Percentiles rank a stretch among this genome's conserved stretches.
Evolutionary conservation across 30 jellyfish, hydroid and myxozoan genomes (phyloP).

Genomic region (Phacellophora camtschatica): DNA sequence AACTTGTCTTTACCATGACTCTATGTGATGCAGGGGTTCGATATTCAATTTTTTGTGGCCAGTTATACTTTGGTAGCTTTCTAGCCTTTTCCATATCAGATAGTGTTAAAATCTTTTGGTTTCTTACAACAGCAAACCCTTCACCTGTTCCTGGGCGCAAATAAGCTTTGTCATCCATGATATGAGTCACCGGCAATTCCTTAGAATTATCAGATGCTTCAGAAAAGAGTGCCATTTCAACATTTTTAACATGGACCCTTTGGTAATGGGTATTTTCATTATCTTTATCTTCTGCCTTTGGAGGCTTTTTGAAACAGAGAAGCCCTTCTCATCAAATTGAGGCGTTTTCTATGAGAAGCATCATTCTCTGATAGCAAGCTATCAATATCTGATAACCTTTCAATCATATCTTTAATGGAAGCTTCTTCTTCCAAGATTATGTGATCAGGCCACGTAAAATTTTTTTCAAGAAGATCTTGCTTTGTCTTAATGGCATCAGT

Average conservation of each 20-base stretch:
- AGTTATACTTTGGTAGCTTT: constrained; percentile 13
- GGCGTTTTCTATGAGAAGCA: neutral
- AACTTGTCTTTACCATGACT: constrained; percentile 13
- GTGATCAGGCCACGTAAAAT: neutral
- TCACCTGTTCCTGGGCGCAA: constrained; percentile 28
- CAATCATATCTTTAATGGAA: neutral
- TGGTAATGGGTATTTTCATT: neutral
- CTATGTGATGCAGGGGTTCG: constrained; percentile 15
- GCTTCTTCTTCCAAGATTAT: neutral
- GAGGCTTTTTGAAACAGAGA: constrained; percentile 13
- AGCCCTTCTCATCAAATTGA: neutral
- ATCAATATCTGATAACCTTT: neutral
- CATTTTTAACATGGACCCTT: neutral
- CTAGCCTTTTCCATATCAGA: constrained; percentile 4
- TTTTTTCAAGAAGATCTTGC: too few relatives aligned
- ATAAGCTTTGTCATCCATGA: too few relatives aligned
- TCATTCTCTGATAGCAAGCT: neutral
- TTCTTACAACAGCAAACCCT: constrained; percentile 5
- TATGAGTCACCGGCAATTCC: too few relatives aligned
- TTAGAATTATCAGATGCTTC: neutral
- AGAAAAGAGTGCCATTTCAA: neutral
- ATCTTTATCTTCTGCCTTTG: neutral
- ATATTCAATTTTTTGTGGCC: constrained; percentile 23
- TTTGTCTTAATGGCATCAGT: too few relatives aligned
- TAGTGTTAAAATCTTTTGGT: neutral